Conservation (phyloP, 2,113 vertebrate genomes). For the Embiotoca jacksoni region DNA sequence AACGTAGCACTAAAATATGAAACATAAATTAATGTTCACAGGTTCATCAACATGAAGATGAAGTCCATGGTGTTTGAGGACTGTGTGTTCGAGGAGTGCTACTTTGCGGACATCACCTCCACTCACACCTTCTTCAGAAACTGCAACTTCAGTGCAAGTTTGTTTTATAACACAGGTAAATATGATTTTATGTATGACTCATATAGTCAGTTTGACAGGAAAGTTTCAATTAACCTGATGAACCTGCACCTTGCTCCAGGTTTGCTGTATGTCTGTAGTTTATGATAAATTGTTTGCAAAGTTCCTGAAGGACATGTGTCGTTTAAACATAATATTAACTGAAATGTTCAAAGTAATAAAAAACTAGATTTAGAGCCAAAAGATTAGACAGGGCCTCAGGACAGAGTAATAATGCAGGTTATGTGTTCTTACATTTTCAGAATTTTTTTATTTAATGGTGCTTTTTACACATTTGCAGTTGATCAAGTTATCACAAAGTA, state of each 20-base stretch:
- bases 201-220: neutral
- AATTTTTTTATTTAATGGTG: too few relatives aligned
- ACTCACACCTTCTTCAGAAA: conserved; percentile 97
- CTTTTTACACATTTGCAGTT: too few relatives aligned
- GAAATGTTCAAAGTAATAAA: neutral
- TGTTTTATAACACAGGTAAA: conserved; percentile 97
- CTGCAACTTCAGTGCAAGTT: conserved; percentile 93
- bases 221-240: neutral
- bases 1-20: neutral
- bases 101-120: conserved; percentile 97
- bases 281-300: neutral
- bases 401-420: too few relatives aligned
- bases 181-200: neutral
- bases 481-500: too few relatives aligned
- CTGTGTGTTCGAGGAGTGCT: conserved; percentile 95
- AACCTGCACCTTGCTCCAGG: too few relatives aligned
- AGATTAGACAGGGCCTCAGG: too few relatives aligned
- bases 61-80: conserved; percentile 97
- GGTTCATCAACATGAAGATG: conserved; percentile 96
- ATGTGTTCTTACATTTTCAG: too few relatives aligned
- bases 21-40: conserved; percentile 44
- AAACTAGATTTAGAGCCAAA: neutral
- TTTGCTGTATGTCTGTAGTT: neutral
- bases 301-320: too few relatives aligned
- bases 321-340: too few relatives aligned